These are phyloP conservation scores for Semotilus atromaculatus DNA, from an alignment of 2,797 vertebrate genomes.

Conservation along the genomic window DNA sequence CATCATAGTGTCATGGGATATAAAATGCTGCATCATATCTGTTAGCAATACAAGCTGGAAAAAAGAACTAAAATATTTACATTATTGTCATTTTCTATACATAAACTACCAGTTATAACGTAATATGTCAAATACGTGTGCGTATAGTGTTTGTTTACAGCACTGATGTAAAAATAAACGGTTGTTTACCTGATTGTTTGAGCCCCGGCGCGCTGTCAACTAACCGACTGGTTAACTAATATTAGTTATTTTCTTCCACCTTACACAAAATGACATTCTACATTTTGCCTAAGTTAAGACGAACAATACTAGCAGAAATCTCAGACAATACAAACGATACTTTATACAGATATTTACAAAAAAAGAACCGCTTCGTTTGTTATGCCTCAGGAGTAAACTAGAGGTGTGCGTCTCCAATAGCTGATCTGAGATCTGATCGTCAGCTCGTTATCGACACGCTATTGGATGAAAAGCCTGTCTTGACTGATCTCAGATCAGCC, in stretches of 20 bases:
- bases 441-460: not conserved
- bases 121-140: not conserved
- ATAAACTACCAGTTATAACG: not conserved
- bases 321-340: not conserved
- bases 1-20: not conserved
- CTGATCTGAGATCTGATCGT: not conserved
- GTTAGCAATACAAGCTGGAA: slow-evolving; percentile 14
- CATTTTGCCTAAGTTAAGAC: not conserved
- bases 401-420: too few species aligned
- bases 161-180: slow-evolving; percentile 5
- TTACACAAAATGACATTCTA: not conserved
- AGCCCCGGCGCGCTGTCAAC: not conserved
- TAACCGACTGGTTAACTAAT: not conserved
- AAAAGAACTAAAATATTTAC: not conserved
- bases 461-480: not conserved
- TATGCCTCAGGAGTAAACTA: not conserved
- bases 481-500: not conserved
- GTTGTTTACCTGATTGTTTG: slow-evolving; percentile 45
- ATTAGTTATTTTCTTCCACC: not conserved
- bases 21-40: slow-evolving; percentile 18
- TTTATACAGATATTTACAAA: not conserved
- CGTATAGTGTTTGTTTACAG: not conserved
- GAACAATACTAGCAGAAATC: not conserved
- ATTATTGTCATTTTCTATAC: not conserved
- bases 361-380: not conserved